Conservation (phyloP, 2,113 vertebrate genomes). For the Cyanoliseus patagonus region DNA sequence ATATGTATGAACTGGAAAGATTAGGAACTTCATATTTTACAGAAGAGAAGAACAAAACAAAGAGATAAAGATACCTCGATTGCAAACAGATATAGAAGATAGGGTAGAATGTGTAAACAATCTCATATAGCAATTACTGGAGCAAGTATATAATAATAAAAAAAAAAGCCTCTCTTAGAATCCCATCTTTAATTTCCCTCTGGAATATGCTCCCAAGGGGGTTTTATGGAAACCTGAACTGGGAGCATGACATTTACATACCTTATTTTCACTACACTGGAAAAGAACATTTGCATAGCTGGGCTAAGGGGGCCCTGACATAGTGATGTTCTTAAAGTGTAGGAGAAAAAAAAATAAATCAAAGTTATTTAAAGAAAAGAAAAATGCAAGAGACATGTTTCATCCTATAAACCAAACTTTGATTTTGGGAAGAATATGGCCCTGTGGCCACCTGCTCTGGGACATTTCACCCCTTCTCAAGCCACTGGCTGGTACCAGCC, state of each 20-base stretch:
- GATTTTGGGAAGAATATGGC: neutral
- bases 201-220: neutral
- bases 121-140: neutral
- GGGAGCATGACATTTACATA: neutral
- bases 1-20: neutral
- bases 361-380: neutral
- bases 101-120: neutral
- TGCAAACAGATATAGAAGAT: neutral
- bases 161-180: neutral
- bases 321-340: neutral
- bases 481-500: neutral
- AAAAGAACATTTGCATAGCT: neutral
- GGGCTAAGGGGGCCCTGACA: neutral
- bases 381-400: neutral
- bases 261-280: neutral
- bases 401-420: neutral
- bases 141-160: constrained; percentile 12
- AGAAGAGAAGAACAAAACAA: neutral
- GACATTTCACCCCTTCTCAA: neutral
- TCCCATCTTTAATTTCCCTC: neutral
- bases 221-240: neutral
- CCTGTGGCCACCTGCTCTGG: neutral
- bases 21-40: neutral
- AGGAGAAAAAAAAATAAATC: rapidly evolving
- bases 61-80: neutral